Base-by-base conservation (phyloP, 2,797 vertebrate genomes). In the Epinephelus malabaricus region DNA sequence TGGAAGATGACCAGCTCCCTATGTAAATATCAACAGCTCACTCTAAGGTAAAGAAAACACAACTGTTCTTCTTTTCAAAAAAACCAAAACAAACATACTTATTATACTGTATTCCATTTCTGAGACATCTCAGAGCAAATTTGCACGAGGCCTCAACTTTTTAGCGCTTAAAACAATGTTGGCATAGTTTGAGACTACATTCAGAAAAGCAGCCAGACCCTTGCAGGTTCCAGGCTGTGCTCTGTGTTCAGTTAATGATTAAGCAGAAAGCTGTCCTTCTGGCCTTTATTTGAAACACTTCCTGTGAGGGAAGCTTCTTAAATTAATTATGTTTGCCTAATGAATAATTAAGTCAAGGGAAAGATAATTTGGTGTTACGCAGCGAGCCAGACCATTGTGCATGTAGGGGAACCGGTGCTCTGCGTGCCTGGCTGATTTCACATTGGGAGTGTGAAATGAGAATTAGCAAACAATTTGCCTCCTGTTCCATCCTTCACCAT, bases 241-340 rank as follows among this genome's bases (percentile, higher is more conserved):
- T 84, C 69, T 76, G 34, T 23, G 60, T 84, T 89, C 82, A 82
- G 82, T 81, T 92, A 90, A 92, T 92, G 90, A 92, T 92, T 88
- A 92, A 84, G 84, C 81, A 84, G 80, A 92, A 91, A 85, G 85
- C 87, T 86, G 92, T 93, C 91, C 91, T 92, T 90, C 78, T 94
- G 91, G 92, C 92, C 90, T 94, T 93, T 92, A 92, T 94, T 86
- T 90, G 87, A 94, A 93, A 92, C 89, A 90, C 92, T 91, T 94
- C 93, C 91, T 94, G 86, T 80, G 92, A 94, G 93, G 89, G 88
- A 91, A 86, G 90, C 90, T 90, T 87, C 89, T 89, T 94, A 92
- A 95, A 95, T 94, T 94, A 94, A 95, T 95, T 94, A 93, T 93
- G 92, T 95, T 95, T 93, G 92, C 88, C 88, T 94, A 93, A 94